Conservation (phyloP, 2,888 invertebrate species). For the Limnephilus lunatus region DNA sequence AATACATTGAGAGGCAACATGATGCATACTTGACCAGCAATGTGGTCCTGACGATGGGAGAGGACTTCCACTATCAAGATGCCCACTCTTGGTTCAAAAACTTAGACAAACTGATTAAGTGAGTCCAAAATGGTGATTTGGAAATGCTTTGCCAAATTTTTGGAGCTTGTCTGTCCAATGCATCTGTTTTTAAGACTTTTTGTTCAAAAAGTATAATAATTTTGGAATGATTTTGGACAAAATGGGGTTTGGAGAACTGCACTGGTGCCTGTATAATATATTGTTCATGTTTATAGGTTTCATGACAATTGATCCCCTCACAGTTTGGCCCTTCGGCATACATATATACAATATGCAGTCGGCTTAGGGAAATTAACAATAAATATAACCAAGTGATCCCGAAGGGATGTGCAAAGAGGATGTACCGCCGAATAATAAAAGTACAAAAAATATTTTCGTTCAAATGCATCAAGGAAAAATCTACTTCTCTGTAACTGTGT, state of each 20-base stretch:
- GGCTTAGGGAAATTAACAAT: no score
- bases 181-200: not conserved
- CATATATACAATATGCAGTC: no score
- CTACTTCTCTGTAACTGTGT: no score
- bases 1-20: conserved; percentile 77
- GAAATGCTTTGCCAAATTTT: not conserved
- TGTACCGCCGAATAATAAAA: no score
- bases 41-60: conserved; percentile 94
- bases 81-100: conserved; percentile 89
- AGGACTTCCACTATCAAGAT: conserved; percentile 92
- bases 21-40: conserved; percentile 81
- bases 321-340: no score
- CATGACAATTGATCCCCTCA: no score
- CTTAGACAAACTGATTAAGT: conserved; percentile 92
- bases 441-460: no score
- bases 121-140: conserved; percentile 71
- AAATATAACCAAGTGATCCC: no score
- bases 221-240: not conserved
- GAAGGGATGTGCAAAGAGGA: no score
- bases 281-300: not conserved
- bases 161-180: not conserved
- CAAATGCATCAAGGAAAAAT: no score
- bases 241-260: not conserved
- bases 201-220: not conserved
- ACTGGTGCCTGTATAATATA: not conserved